Percentiles rank a stretch among this genome's conserved stretches.
These are phyloP conservation scores for Hirtodrosophila confusa DNA, from an alignment of 2,888 invertebrate genomes.

Conservation along the genomic window DNA sequence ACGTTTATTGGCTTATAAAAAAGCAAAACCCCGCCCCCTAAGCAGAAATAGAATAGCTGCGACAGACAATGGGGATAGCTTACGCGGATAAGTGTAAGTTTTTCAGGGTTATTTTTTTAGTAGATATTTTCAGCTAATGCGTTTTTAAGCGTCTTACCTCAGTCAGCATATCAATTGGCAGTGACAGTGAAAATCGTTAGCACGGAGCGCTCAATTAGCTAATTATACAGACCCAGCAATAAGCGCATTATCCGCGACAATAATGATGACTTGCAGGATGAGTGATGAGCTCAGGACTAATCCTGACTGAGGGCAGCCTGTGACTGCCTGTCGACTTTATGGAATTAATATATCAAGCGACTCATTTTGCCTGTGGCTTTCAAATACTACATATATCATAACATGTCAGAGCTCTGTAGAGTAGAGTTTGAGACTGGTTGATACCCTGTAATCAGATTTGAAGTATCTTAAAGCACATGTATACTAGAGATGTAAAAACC, in stretches of 20 bases:
- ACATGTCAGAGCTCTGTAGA: too few species aligned
- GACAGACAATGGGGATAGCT: not conserved
- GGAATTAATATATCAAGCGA: conserved; percentile 46
- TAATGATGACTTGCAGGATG: conserved; percentile 43
- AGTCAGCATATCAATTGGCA: not conserved
- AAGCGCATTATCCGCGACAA: conserved; percentile 13
- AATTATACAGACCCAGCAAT: conserved; percentile 48
- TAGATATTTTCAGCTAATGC: conserved; percentile 32
- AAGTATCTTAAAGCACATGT: too few species aligned
- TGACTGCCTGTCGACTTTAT: conserved; percentile 12
- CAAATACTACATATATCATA: too few species aligned
- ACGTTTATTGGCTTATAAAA: conserved; percentile 54
- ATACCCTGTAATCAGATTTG: too few species aligned
- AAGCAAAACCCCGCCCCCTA: not conserved
- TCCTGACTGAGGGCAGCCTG: not conserved
- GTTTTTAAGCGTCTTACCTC: conserved; percentile 43
- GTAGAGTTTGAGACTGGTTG: too few species aligned
- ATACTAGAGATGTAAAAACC: too few species aligned
- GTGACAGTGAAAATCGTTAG: conserved; percentile 33
- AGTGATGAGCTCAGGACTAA: conserved; percentile 26
- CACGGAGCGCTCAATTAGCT: conserved; percentile 57
- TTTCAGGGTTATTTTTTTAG: conserved; percentile 5
- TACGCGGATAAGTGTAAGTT: conserved; percentile 5
- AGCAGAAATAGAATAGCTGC: too few species aligned
- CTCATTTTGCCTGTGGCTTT: conserved; percentile 6